Evolutionary conservation across 2,888 invertebrate genomes (phyloP).

Genomic region (Rambutsinella grinnellia): DNA sequence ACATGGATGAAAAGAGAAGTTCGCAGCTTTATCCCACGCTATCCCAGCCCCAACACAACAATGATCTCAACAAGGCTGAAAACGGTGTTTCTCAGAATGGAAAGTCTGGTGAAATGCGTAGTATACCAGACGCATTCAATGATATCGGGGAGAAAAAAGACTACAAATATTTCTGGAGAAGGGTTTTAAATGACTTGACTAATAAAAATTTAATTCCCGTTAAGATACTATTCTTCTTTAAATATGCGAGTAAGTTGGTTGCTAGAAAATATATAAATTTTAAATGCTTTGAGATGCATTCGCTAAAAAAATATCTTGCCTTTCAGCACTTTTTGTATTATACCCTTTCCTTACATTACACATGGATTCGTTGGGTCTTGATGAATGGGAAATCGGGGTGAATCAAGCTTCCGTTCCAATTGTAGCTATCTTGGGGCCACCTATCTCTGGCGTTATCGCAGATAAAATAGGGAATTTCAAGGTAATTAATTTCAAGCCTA

Average conservation of each 20-base stretch:
- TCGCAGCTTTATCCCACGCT: conserved; percentile 18
- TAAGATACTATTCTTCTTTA: conserved; percentile 83
- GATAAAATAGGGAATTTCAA: conserved; percentile 86
- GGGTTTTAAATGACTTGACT: conserved; percentile 73
- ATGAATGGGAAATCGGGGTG: conserved; percentile 83
- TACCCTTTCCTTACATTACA: conserved; percentile 86
- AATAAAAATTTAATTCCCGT: conserved; percentile 81
- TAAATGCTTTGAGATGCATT: background rate
- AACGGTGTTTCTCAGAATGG: background rate
- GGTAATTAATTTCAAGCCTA: conserved; percentile 69
- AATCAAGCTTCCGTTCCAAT: conserved; percentile 84
- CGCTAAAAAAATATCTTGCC: conserved; percentile 21
- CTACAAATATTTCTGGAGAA: conserved; percentile 58
- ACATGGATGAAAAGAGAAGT: conserved; percentile 18
- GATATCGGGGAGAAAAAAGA: conserved; percentile 43
- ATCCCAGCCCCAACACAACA: background rate
- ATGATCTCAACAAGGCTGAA: conserved; percentile 27
- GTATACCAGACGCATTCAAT: background rate
- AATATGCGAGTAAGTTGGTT: conserved; percentile 81
- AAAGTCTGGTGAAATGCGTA: background rate
- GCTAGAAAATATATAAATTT: too few relatives aligned
- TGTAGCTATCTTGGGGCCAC: conserved; percentile 83
- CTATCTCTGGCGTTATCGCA: conserved; percentile 81
- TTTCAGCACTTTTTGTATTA: conserved; percentile 79
- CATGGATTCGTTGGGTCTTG: conserved; percentile 83